Base-by-base conservation (phyloP, 2,113 vertebrate genomes). In the Festucalex cinctus region DNA sequence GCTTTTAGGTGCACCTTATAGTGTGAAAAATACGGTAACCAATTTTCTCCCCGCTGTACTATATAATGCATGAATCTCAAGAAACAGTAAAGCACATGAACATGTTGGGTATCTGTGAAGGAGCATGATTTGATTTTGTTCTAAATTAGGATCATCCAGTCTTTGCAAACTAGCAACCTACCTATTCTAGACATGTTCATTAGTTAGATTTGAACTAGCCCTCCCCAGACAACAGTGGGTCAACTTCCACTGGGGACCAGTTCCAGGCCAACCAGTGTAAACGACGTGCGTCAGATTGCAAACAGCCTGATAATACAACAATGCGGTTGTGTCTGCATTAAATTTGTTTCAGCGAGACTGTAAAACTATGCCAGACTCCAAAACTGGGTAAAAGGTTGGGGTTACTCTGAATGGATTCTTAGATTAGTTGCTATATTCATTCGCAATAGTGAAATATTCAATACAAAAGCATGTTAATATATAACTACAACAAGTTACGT, bases 331-430 rank as follows among this genome's bases (percentile, higher is more conserved):
- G 60, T 64, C 66, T 26, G 22, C n/a, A 72, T 46, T 70, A 61
- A 66, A 84, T 78, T 70, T 68, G 48, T 60, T 36, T 28, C 66
- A 13, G n/a, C 9, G 58, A 44, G 41, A 16, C 65, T 1, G 12
- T 44, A 48, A 53, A 65, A 53, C 17, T 48, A 16, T 48, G 32
- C 19, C 22, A 62, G 19, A 51, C 59, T 32, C 19, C 19, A 17
- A 12, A 66, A 43, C 24, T 35, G 44, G 51, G 65, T 69, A 20
- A 77, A 73, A 70, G 37, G 75, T 75, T 46, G 63, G 22, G 66
- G n/a, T 61, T 51, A 73, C 59, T 60, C 35, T 5, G 24, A 64
- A 60, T 19, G 43, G 43, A 5, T 46, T 46, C 16, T 17, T 5
- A 17, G 16, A 46, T 46, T 46, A 3, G 37, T 37, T 37, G 57